Percentiles rank a stretch among this genome's conserved stretches.
Evolutionary conservation across 92 coral and sea anemone genomes (phyloP).

Genomic region (Palythoa heliodiscus): DNA sequence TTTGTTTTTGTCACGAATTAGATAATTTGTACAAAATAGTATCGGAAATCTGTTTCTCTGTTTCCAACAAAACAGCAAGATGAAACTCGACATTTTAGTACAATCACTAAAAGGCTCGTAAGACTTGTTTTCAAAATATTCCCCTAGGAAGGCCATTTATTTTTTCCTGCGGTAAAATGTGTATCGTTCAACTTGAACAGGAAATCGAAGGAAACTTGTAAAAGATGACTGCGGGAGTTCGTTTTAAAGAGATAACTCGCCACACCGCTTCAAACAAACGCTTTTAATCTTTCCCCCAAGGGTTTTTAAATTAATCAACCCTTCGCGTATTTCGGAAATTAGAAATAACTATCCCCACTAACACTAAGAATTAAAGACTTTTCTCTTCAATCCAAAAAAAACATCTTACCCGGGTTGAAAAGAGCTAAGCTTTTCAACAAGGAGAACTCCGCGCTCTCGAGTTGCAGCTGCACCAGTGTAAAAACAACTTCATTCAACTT

Average conservation of each 20-base stretch:
- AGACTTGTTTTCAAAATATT: constrained; percentile 30
- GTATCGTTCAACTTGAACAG: constrained; percentile 37
- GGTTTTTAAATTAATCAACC: constrained; percentile 14
- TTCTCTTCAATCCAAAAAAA: not conserved
- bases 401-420: constrained; percentile 90
- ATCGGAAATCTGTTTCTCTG: constrained; percentile 3
- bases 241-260: not conserved
- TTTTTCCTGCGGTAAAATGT: constrained; percentile 13
- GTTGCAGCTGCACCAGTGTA: constrained; percentile 87
- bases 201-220: constrained; percentile 21
- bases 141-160: constrained; percentile 33
- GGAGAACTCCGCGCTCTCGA: constrained; percentile 85
- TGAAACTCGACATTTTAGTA: not conserved
- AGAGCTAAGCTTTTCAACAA: constrained; percentile 89
- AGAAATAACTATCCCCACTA: constrained; percentile 1
- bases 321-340: constrained; percentile 31
- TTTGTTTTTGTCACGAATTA: not conserved
- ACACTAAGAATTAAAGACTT: not conserved
- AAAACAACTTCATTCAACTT: constrained; percentile 92
- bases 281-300: constrained; percentile 28
- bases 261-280: constrained; percentile 8
- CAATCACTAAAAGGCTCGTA: not conserved
- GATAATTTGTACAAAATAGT: not conserved
- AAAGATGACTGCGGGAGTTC: constrained; percentile 46
- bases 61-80: not conserved